phyloP scores from a whole-genome alignment of 2,888 invertebrate genomes.

The Chloromyia formosa region DNA sequence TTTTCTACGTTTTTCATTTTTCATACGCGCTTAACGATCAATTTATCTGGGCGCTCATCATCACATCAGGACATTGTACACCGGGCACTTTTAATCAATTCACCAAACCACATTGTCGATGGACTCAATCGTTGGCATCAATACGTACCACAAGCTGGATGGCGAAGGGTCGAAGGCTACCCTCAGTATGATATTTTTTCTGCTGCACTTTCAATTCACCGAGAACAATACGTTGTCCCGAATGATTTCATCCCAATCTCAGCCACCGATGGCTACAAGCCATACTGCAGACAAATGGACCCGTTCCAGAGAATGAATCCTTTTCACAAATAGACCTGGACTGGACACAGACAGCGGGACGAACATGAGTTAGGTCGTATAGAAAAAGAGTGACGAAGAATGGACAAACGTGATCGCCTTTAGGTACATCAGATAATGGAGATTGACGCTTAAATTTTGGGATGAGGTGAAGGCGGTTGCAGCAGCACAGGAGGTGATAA shows the following conservation, averaged over 20 bases:
- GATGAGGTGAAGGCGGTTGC: constrained; percentile 34
- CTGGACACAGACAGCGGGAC: not conserved
- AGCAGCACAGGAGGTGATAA: constrained; percentile 37
- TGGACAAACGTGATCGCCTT: constrained; percentile 49
- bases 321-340: not conserved
- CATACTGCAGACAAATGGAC: constrained; percentile 48
- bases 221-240: constrained; percentile 9
- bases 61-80: constrained; percentile 19
- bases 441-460: constrained; percentile 20
- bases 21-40: constrained; percentile 36
- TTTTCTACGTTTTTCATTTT: no score
- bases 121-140: constrained; percentile 18
- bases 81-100: constrained; percentile 48
- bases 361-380: not conserved
- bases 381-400: constrained; percentile 25
- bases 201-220: constrained; percentile 11
- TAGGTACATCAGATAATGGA: constrained; percentile 47
- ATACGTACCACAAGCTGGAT: not conserved
- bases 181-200: constrained; percentile 3
- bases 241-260: constrained; percentile 33
- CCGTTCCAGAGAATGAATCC: constrained; percentile 38
- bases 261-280: not conserved
- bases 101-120: constrained; percentile 46
- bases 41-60: constrained; percentile 28
- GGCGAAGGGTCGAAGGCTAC: constrained; percentile 26